phyloP scores from a whole-genome alignment of 2,888 invertebrate genomes.

The Apotomis turbidana region DNA sequence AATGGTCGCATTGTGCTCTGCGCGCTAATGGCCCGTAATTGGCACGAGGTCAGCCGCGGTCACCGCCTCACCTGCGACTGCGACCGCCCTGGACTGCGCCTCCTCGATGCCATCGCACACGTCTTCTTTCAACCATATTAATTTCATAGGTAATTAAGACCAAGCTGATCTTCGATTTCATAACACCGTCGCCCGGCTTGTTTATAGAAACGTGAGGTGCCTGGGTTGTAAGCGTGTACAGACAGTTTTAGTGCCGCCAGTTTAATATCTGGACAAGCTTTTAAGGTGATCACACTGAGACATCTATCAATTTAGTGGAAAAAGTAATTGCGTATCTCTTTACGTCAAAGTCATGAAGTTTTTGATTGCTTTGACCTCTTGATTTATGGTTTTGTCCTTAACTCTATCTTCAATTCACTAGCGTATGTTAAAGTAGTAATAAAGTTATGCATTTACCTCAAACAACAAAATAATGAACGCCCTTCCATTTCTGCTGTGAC shows the following conservation, averaged over 20 bases:
- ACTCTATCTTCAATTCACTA: neutral
- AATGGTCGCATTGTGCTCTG: conserved; percentile 74
- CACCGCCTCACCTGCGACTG: conserved; percentile 57
- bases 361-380: neutral
- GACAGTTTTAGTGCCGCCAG: conserved; percentile 28
- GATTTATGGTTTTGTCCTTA: neutral
- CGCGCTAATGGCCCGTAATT: conserved; percentile 77
- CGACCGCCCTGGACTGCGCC: conserved; percentile 24
- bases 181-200: conserved; percentile 46
- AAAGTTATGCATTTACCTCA: conserved; percentile 12
- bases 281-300: conserved; percentile 6
- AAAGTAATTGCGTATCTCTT: too few relatives aligned
- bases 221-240: conserved; percentile 16
- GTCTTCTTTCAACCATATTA: conserved; percentile 54
- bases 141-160: conserved; percentile 65
- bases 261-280: conserved; percentile 30
- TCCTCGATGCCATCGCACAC: conserved; percentile 49
- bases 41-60: conserved; percentile 71
- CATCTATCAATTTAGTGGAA: conserved; percentile 1
- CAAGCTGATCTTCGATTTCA: conserved; percentile 57
- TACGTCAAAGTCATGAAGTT: too few relatives aligned
- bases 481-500: conserved; percentile 19
- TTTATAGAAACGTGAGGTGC: conserved; percentile 27
- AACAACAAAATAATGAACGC: conserved; percentile 11
- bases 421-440: neutral